Evolutionary conservation across 2,888 invertebrate species (phyloP), one percentile per base, ranked within the genome.

Genomic region (Diloba caeruleocephala): DNA sequence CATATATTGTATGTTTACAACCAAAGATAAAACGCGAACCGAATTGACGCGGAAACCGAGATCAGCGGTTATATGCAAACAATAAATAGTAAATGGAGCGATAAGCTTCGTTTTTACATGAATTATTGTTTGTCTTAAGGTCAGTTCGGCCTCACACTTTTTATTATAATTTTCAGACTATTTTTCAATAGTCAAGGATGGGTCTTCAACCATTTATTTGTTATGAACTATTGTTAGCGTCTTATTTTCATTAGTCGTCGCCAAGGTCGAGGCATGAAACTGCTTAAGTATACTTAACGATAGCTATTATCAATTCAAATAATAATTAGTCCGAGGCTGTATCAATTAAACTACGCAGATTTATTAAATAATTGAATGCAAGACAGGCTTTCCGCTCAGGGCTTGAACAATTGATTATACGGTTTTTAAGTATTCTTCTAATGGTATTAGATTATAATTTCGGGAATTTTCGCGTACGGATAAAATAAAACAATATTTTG

Each of bases 21-120:
- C n/a, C n/a, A n/a, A n/a, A 26, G 13, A 13, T 1, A 17, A 25
- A 38, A 23, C 17, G 3, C 13, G 26, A 53, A 21, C 21, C 21
- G 6, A 28, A 23, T 36, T 38, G 34, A 59, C 50, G 38, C 67
- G 74, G 74, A 74, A 73, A 63, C 57, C 42, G 32, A 52, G 23
- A 31, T 14, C 29, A 34, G 28, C 19, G 10, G 23, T 45, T 28
- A 19, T 23, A 41, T 5, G 12, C 37, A 12, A 59, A 74, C 68
- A 74, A 74, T 60, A 58, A 42, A 43, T 4, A 34, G 48, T 59
- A 74, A 72, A 68, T 72, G 37, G 72, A 72, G 72, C 72, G 74
- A 50, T 51, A 61, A 71, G 56, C 56, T 55, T 55, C 52, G 72
- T 72, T 72, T 72, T 72, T 74, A 54, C 39, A n/a, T 36, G 14